Percentiles rank a stretch among this genome's conserved stretches.
Evolutionary conservation across 1,140 invertebrate genomes (phyloP).

Genomic region (Hestina assimilis): DNA sequence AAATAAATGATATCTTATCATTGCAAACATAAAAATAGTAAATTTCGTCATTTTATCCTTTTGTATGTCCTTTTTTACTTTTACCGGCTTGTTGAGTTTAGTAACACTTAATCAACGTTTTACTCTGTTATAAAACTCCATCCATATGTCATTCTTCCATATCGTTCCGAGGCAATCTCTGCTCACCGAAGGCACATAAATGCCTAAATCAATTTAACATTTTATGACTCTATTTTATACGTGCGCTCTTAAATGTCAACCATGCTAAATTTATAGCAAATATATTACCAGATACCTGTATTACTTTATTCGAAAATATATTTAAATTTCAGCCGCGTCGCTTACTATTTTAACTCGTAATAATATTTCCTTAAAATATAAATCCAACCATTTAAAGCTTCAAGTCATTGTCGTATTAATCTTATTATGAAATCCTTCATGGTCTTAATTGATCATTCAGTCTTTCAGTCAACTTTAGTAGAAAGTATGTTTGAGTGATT

Average conservation of each 20-base stretch:
- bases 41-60: neutral
- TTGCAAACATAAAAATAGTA: no score
- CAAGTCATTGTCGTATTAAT: no score
- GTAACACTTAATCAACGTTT: neutral
- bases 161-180: conserved; percentile 11
- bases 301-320: neutral
- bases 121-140: conserved; percentile 3
- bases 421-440: no score
- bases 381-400: no score
- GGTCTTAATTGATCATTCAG: no score
- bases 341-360: no score
- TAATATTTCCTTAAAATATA: no score
- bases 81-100: neutral
- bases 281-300: conserved; percentile 14
- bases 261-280: conserved; percentile 22
- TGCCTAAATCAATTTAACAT: conserved; percentile 27
- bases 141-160: conserved; percentile 6
- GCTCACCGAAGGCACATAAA: conserved; percentile 17
- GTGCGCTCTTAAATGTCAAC: conserved; percentile 21
- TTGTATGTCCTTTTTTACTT: neutral
- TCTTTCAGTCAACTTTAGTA: no score
- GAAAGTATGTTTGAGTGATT: no score
- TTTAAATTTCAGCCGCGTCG: no score
- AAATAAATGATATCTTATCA: no score
- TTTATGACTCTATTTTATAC: conserved; percentile 28